Evolutionary conservation across 2,888 invertebrate genomes (phyloP).

Genomic region (Andricus curvator): DNA sequence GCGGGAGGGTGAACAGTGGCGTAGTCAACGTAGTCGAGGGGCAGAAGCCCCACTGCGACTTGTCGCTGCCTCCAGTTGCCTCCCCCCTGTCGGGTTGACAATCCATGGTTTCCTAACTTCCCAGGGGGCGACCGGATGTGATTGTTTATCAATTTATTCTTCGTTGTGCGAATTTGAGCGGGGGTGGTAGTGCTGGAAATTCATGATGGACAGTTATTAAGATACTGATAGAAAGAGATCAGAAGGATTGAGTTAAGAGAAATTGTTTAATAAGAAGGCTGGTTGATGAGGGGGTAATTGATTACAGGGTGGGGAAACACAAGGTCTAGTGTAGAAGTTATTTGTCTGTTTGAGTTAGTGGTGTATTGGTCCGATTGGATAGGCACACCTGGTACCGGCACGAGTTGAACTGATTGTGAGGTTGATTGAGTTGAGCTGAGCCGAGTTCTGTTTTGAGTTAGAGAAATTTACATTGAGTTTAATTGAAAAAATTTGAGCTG

Average conservation of each 20-base stretch:
- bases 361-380: background rate
- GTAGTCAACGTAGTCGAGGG: constrained; percentile 35
- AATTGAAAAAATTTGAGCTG: background rate
- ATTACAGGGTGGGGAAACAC: background rate
- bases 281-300: background rate
- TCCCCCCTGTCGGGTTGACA: constrained; percentile 11
- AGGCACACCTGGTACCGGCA: no score
- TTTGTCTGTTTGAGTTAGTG: background rate
- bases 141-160: constrained; percentile 39
- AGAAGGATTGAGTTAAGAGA: background rate
- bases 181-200: constrained; percentile 1
- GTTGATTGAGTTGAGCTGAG: background rate
- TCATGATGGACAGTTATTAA: background rate
- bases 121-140: constrained; percentile 34
- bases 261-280: background rate
- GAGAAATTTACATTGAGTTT: background rate
- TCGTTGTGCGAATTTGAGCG: constrained; percentile 6
- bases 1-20: constrained; percentile 39
- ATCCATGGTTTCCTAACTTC: constrained; percentile 34
- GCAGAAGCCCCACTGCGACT: constrained; percentile 28
- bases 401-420: background rate
- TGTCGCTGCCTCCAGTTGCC: background rate
- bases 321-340: background rate
- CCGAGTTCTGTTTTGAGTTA: background rate
- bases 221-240: background rate